phyloP scores from a whole-genome alignment of 2,113 vertebrate genomes.

The Chionis minor region DNA sequence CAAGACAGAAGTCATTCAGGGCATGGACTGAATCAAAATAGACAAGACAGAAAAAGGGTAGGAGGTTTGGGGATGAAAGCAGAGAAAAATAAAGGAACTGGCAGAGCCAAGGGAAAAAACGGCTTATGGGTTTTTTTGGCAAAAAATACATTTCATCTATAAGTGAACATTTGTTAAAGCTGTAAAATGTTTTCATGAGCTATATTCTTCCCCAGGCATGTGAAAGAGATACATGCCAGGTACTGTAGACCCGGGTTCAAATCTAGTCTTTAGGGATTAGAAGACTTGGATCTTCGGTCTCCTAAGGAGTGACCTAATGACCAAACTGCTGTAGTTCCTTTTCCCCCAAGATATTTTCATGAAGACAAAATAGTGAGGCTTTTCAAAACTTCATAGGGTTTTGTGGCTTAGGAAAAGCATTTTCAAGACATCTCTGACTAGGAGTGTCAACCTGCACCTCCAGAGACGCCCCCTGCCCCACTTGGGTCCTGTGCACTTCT shows the following conservation, averaged over 20 bases:
- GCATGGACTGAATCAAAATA: slow-evolving; percentile 53
- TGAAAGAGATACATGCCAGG: background rate
- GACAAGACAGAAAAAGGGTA: slow-evolving; percentile 44
- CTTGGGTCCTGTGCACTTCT: background rate
- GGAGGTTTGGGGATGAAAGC: slow-evolving; percentile 49
- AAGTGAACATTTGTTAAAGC: slow-evolving; percentile 40
- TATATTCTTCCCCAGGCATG: background rate
- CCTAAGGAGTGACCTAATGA: background rate
- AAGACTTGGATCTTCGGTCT: background rate
- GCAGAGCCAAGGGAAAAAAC: background rate
- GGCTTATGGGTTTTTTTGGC: background rate
- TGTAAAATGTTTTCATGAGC: background rate
- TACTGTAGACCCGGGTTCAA: background rate
- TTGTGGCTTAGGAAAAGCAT: background rate
- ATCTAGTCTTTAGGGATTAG: background rate
- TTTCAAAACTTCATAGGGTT: background rate
- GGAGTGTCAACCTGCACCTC: background rate
- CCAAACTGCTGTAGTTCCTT: background rate
- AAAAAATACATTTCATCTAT: slow-evolving; percentile 32
- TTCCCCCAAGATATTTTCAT: accelerated
- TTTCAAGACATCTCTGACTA: background rate
- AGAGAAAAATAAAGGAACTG: slow-evolving; percentile 40
- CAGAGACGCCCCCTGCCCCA: no score
- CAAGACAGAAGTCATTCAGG: slow-evolving; percentile 52
- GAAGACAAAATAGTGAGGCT: background rate